Evolutionary conservation across 2,888 invertebrate species (phyloP), one percentile per base, ranked within the genome.

Genomic region (Stramonita haemastoma): DNA sequence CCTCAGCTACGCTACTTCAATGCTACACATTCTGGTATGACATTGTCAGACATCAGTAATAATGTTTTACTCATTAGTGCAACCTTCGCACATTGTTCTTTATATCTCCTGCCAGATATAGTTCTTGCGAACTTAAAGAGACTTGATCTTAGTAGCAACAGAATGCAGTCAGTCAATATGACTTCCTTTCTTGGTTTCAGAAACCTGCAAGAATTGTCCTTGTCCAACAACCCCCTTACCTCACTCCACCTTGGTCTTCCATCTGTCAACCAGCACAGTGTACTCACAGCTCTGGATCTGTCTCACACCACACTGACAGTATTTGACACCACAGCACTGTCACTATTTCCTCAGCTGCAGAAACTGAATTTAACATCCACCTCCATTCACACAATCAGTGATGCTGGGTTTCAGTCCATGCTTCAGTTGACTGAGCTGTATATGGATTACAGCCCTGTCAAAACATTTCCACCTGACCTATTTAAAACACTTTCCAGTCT

Each of bases 1-100:
- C 73, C 87, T 15, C 73, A 70, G 56, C 77, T 87, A 0, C 87
- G 87, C 15, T 87, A 46, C 73, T 73, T 87, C n/a, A 46, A 87
- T 26, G 87, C 73, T 73, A 87, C 66, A 29, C 46, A 46, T 15
- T 87, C 87, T 6, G 73, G 56, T 0, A 56, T 87, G 77, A 26
- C 22, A 15, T n/a, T 87, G 29, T 19, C 26, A 19, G 87, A 87
- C 60, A 26, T 87, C n/a, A 60, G 19, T 6, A 46, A 77, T 19
- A 36, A 87, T 46, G 15, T 29, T 13, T 77, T 34, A 32, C 77
- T 87, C 2, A 77, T 87, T 13, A 5, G 46, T 32, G n/a, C 73
- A 26, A n/a, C 34, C 26, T 29, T 87, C 26, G n/a, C 46, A 2
- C 8, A n/a, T 1, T 87, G 87, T 60, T 36, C 22, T 19, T 19